A percentile compares a stretch with the other conserved stretches of the same genome.
Conservation (phyloP, 2,113 vertebrate genomes). For the Osmerus eperlanus region DNA sequence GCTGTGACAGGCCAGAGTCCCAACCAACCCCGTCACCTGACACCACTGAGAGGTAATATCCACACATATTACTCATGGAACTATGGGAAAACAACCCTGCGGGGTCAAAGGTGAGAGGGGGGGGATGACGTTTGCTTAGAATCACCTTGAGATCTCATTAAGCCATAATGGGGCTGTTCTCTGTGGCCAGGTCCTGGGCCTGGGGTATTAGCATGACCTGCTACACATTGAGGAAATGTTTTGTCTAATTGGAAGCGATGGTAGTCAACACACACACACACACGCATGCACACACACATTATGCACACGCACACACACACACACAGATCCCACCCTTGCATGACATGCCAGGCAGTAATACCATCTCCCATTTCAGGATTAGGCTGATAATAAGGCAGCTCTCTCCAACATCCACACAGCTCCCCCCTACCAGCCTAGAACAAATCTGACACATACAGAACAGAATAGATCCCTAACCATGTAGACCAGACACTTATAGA, state of each 20-base stretch:
- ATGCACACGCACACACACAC: slow-evolving; percentile 17
- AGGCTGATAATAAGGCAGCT: slow-evolving; percentile 66
- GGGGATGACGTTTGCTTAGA: slow-evolving; percentile 40
- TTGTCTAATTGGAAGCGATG: slow-evolving; percentile 69
- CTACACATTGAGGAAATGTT: slow-evolving; percentile 64
- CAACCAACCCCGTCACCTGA: slow-evolving; percentile 56
- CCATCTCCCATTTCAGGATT: slow-evolving; percentile 73
- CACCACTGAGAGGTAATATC: slow-evolving; percentile 58
- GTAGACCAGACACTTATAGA: too few relatives aligned
- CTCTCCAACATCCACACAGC: slow-evolving; percentile 63
- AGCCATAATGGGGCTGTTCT: slow-evolving; percentile 31
- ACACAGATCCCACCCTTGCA: slow-evolving; percentile 66
- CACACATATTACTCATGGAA: slow-evolving; percentile 62
- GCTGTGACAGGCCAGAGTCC: slow-evolving; percentile 61
- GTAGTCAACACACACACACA: slow-evolving; percentile 64
- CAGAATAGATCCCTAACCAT: too few relatives aligned
- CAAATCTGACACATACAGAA: too few relatives aligned
- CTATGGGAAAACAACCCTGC: slow-evolving; percentile 63
- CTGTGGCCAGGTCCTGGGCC: slow-evolving; percentile 38
- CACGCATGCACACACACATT: too few relatives aligned
- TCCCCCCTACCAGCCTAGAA: not conserved
- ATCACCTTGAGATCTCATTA: slow-evolving; percentile 50
- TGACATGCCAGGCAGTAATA: slow-evolving; percentile 67
- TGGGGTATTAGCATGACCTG: slow-evolving; percentile 40
- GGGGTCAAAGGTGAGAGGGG: slow-evolving; percentile 53